A percentile compares a stretch with the other conserved stretches of the same genome.
These are phyloP conservation scores for Brachionus sp. DNA, from an alignment of 1,140 invertebrate genomes.

Conservation along the genomic window DNA sequence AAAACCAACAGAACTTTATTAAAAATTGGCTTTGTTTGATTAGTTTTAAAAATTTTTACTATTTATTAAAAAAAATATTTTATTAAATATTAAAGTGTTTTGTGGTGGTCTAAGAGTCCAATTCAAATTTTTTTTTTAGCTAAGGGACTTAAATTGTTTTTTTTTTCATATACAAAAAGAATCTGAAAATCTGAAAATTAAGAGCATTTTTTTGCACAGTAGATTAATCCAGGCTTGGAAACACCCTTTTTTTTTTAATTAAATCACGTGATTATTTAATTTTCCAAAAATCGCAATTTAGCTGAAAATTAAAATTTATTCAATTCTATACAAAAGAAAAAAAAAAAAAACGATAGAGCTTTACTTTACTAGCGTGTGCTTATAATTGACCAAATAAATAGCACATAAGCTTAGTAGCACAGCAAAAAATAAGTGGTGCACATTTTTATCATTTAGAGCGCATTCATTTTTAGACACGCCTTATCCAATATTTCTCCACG, in stretches of 20 bases:
- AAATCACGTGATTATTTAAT: neutral
- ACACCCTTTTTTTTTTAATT: neutral
- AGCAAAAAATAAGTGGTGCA: neutral
- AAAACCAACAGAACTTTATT: too few species aligned
- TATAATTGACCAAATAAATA: neutral
- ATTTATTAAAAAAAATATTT: too few species aligned
- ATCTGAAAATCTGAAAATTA: neutral
- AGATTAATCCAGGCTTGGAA: neutral
- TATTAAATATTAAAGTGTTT: too few species aligned
- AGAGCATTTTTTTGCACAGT: neutral
- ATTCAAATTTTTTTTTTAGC: too few species aligned
- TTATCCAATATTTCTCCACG: neutral
- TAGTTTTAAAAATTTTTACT: too few species aligned
- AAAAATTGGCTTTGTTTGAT: too few species aligned
- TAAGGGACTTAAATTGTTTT: too few species aligned
- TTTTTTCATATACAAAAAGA: too few species aligned
- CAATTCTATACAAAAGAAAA: neutral
- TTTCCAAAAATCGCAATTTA: neutral
- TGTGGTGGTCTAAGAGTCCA: too few species aligned
- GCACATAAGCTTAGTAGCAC: neutral
- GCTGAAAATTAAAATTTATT: neutral
- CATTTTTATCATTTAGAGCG: neutral
- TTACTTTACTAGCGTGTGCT: neutral
- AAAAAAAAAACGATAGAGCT: too few species aligned
- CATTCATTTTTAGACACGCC: neutral